Evolutionary conservation across 2,888 invertebrate species (phyloP).

Genomic region (Eupithecia exiguata): DNA sequence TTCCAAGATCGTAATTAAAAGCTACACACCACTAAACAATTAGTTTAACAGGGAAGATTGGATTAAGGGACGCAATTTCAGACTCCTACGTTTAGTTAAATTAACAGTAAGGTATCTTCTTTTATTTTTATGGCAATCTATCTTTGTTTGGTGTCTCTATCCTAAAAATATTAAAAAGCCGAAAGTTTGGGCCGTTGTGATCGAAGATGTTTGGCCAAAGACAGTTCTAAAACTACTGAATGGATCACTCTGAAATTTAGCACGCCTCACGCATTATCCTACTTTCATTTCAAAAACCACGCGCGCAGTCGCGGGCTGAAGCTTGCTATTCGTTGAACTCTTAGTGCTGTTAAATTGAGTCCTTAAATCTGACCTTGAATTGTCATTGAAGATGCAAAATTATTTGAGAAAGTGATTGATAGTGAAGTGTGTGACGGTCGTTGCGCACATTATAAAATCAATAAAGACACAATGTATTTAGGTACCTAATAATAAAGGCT

Average conservation of each 20-base stretch:
- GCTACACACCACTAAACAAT: constrained; percentile 30
- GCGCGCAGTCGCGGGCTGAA: too few relatives aligned
- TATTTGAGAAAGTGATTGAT: constrained; percentile 30
- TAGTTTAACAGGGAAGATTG: constrained; percentile 8
- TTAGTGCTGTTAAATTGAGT: constrained; percentile 1
- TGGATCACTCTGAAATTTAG: too few relatives aligned
- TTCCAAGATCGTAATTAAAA: constrained; percentile 23
- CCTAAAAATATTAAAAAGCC: too few relatives aligned
- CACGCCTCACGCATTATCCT: too few relatives aligned
- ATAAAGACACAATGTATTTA: constrained; percentile 54
- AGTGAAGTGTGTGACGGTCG: constrained; percentile 38
- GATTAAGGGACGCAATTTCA: constrained; percentile 2
- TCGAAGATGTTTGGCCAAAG: too few relatives aligned
- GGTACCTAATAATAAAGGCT: constrained; percentile 65
- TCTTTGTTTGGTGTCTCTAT: not conserved
- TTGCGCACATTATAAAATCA: constrained; percentile 46
- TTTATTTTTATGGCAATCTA: not conserved
- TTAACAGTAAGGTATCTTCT: not conserved
- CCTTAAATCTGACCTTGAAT: not conserved
- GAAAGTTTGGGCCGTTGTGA: too few relatives aligned
- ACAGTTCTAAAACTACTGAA: too few relatives aligned
- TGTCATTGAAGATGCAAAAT: constrained; percentile 24
- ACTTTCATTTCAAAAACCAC: too few relatives aligned
- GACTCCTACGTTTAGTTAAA: not conserved
- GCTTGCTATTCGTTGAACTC: too few relatives aligned